Evolutionary conservation across 1,140 invertebrate species (phyloP).

Genomic region (Stegodyphus mimosarum): DNA sequence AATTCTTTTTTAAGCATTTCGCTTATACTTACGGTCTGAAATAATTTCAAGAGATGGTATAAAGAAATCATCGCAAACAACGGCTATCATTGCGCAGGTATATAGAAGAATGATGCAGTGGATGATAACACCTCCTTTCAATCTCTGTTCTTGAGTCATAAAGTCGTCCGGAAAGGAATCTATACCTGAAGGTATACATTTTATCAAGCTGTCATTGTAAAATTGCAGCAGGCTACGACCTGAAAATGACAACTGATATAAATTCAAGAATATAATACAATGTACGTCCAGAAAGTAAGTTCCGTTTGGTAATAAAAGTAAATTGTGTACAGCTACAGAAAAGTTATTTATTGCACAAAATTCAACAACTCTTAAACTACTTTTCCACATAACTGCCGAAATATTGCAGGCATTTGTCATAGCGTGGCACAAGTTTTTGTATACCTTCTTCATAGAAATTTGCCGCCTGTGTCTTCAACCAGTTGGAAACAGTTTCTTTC

Average conservation of each 20-base stretch:
- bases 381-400: no score
- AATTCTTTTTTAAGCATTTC: background rate
- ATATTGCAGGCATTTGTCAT: no score
- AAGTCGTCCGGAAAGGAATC: slow-evolving; percentile 68
- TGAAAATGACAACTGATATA: background rate
- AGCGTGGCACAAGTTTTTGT: no score
- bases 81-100: slow-evolving; percentile 80
- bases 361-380: no score
- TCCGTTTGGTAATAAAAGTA: no score
- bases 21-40: slow-evolving; percentile 30
- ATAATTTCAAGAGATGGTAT: slow-evolving; percentile 65
- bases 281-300: no score
- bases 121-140: slow-evolving; percentile 78
- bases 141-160: slow-evolving; percentile 66
- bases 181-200: slow-evolving; percentile 63
- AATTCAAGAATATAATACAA: background rate
- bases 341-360: no score
- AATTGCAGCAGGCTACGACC: slow-evolving; percentile 11
- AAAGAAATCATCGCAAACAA: slow-evolving; percentile 90
- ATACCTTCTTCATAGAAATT: no score
- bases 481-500: no score
- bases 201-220: slow-evolving; percentile 4
- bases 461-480: no score
- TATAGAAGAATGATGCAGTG: slow-evolving; percentile 86
- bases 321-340: no score